Evolutionary conservation across 2,113 vertebrate species (phyloP).

Genomic region (Hylia prasina): DNA sequence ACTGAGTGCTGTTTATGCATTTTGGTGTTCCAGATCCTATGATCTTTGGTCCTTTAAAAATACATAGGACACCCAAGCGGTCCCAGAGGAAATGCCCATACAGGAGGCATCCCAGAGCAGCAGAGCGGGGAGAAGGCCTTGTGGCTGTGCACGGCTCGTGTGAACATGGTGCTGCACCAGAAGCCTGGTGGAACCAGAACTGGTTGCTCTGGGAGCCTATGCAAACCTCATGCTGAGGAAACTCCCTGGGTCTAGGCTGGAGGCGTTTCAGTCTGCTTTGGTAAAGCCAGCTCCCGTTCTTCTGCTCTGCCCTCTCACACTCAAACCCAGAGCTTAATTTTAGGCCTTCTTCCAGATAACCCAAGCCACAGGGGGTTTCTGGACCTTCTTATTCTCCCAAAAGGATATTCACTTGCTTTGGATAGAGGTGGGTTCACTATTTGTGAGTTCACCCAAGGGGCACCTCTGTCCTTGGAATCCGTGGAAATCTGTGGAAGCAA

Average conservation of each 20-base stretch:
- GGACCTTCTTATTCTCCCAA: neutral
- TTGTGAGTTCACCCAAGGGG: neutral
- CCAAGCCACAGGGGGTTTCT: neutral
- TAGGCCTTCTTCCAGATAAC: neutral
- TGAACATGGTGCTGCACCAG: neutral
- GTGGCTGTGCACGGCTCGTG: fast-evolving
- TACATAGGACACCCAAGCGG: neutral
- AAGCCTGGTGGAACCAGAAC: neutral
- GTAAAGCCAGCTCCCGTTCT: neutral
- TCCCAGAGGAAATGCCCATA: neutral
- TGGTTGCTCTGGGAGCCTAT: constrained; percentile 10
- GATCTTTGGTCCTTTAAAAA: constrained; percentile 15
- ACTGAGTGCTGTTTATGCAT: neutral
- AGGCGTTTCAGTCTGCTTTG: neutral
- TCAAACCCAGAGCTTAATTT: neutral
- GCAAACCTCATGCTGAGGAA: constrained; percentile 17
- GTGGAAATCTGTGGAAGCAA: neutral
- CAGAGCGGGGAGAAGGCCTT: neutral
- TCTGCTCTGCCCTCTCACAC: neutral
- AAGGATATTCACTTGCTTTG: neutral
- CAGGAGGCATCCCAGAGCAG: neutral
- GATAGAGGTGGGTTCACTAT: neutral
- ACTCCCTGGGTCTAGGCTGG: neutral
- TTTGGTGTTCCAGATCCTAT: neutral
- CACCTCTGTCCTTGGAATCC: neutral